These are phyloP conservation scores for Brevipalpus yothersi DNA, from an alignment of 1,140 invertebrate genomes.

Conservation along the genomic window DNA sequence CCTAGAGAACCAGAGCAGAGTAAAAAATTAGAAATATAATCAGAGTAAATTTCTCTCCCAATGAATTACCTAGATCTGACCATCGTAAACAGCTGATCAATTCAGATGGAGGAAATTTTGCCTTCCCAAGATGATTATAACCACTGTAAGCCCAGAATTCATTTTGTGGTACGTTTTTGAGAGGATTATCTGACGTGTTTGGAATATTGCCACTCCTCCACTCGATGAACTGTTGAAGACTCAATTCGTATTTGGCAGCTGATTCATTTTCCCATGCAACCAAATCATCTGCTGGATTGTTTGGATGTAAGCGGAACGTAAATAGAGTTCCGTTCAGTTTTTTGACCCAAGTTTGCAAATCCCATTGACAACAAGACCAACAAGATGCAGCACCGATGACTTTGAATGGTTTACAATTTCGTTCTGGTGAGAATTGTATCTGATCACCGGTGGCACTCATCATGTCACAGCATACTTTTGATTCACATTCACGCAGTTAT, in stretches of 20 bases:
- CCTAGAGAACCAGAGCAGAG: slow-evolving; percentile 26
- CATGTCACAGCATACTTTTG: no score
- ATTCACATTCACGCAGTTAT: no score
- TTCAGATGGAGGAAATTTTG: slow-evolving; percentile 16
- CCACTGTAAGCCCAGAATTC: neutral
- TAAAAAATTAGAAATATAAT: no score
- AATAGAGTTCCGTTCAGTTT: slow-evolving; percentile 11
- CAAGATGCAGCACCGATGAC: neutral
- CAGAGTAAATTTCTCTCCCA: no score
- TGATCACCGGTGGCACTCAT: no score
- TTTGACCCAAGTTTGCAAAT: slow-evolving; percentile 13
- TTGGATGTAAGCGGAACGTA: slow-evolving; percentile 11
- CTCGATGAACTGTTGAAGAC: slow-evolving; percentile 34
- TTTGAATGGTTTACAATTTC: no score
- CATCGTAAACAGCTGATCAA: slow-evolving; percentile 29
- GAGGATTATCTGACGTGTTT: slow-evolving; percentile 5
- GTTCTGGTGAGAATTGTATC: no score
- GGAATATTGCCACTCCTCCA: slow-evolving; percentile 9
- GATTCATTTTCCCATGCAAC: slow-evolving; percentile 40
- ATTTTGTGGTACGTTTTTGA: neutral
- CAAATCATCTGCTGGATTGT: slow-evolving; percentile 3
- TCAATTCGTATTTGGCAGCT: slow-evolving; percentile 27
- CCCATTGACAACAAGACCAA: slow-evolving; percentile 15
- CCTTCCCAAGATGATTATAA: neutral
- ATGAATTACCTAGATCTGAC: slow-evolving; percentile 18